Evolutionary conservation across 2,113 vertebrate species (phyloP).

Genomic region (Calypte anna): DNA sequence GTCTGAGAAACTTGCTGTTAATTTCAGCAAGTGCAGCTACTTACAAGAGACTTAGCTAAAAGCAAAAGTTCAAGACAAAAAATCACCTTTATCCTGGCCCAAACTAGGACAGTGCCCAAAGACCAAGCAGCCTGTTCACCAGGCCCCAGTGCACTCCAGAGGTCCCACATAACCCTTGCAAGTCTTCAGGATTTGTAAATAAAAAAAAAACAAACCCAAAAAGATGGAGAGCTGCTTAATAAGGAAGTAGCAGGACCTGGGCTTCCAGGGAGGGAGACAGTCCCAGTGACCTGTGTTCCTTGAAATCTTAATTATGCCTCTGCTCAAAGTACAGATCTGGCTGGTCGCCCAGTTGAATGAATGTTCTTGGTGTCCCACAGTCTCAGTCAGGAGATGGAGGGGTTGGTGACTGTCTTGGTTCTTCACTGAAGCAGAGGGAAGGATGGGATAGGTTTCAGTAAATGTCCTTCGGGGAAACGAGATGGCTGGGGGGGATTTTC

Average conservation of each 20-base stretch:
- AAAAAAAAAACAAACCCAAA: no score
- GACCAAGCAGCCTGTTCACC: not conserved
- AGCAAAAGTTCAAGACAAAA: no score
- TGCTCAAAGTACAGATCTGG: not conserved
- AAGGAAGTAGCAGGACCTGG: not conserved
- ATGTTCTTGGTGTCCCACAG: not conserved
- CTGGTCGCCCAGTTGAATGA: not conserved
- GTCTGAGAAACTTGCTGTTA: no score
- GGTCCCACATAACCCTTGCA: not conserved
- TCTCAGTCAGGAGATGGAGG: not conserved
- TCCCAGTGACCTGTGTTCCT: not conserved
- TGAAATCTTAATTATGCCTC: not conserved
- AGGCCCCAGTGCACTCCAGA: not conserved
- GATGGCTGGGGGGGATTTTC: not conserved
- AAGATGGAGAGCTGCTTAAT: not conserved
- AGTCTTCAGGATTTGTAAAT: not conserved
- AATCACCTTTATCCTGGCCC: no score
- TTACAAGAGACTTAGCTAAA: no score
- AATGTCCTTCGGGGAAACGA: rapidly evolving
- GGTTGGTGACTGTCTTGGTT: not conserved
- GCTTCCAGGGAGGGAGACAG: not conserved
- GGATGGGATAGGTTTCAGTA: not conserved
- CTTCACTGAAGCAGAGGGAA: not conserved
- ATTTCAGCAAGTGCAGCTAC: no score
- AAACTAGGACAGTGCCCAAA: not conserved